Evolutionary conservation across 37 sponge, comb jelly and placozoan genomes (phyloP).

Genomic region (Hormiphora californensis): DNA sequence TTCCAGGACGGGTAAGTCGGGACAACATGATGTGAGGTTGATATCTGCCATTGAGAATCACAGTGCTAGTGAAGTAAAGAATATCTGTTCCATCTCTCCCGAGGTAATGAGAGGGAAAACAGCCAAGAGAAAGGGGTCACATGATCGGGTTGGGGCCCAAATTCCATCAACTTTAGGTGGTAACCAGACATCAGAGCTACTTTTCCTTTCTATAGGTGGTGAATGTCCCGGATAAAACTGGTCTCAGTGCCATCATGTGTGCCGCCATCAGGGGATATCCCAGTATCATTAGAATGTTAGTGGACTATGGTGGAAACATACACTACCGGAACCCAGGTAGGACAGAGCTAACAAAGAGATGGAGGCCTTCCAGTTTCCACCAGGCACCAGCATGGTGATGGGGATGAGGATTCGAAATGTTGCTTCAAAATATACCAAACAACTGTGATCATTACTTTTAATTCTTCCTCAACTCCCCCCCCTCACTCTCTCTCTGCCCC

Average conservation of each 20-base stretch:
- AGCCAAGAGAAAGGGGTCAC: no score
- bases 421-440: no score
- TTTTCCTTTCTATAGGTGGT: neutral
- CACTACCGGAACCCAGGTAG: neutral
- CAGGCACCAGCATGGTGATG: no score
- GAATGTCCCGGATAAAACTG: conserved; percentile 6
- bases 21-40: conserved; percentile 23
- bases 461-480: neutral
- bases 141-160: no score
- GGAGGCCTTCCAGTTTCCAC: no score
- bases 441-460: neutral
- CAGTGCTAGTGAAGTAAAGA: neutral
- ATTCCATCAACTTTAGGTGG: no score
- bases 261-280: neutral
- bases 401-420: no score
- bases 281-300: neutral
- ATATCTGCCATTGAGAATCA: conserved; percentile 33
- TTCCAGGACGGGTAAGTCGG: conserved; percentile 2
- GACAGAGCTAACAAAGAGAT: no score
- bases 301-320: conserved; percentile 5
- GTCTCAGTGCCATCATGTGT: neutral
- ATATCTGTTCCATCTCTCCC: conserved; percentile 5
- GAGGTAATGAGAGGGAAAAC: conserved; percentile 14
- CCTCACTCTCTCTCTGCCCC: neutral
- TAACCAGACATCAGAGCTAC: no score